These are phyloP conservation scores for Acronicta alni DNA, from an alignment of 2,888 invertebrate species.

Conservation along the genomic window DNA sequence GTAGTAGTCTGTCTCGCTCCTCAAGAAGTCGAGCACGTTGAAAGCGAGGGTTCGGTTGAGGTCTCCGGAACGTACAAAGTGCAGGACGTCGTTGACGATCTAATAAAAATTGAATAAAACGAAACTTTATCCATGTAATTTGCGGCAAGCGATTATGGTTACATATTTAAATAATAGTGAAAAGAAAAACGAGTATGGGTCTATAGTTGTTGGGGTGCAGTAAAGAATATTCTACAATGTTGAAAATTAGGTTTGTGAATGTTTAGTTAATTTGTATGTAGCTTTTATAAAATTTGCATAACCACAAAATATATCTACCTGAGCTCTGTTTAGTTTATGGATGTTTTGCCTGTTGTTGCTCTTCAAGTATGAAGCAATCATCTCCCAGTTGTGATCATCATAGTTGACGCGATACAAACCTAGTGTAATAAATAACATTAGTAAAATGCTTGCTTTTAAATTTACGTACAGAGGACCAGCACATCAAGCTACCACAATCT, in stretches of 20 bases:
- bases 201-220: no score
- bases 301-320: slow-evolving; percentile 76
- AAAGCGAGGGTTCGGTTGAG: slow-evolving; percentile 89
- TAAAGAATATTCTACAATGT: no score
- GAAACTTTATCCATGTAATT: no score
- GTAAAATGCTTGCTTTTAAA: not conserved
- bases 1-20: slow-evolving; percentile 91
- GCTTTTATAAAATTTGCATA: no score
- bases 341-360: slow-evolving; percentile 81
- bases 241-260: no score
- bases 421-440: slow-evolving; percentile 54
- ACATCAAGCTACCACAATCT: no score
- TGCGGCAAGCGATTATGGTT: no score
- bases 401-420: slow-evolving; percentile 92
- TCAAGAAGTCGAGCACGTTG: slow-evolving; percentile 91
- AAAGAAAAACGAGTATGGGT: no score
- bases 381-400: slow-evolving; percentile 88
- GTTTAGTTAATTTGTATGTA: no score
- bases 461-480: no score
- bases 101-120: slow-evolving; percentile 55
- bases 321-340: slow-evolving; percentile 92
- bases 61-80: slow-evolving; percentile 90
- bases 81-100: slow-evolving; percentile 93
- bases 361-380: slow-evolving; percentile 84
- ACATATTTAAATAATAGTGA: no score